Conservation (phyloP, 1,140 invertebrate species). For the Kradibia gibbosae region DNA sequence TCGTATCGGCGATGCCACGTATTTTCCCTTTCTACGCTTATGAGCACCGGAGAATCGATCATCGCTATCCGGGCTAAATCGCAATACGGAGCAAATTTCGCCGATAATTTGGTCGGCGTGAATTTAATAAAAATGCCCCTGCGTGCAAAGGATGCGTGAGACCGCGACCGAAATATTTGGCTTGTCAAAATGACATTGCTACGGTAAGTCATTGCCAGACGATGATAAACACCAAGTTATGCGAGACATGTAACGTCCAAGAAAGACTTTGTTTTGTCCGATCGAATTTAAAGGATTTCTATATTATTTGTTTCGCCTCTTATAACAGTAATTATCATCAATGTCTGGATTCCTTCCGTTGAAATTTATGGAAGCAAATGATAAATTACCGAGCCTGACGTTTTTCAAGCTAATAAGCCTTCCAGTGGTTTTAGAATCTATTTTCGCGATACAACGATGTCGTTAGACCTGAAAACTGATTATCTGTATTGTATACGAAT, state of each 20-base stretch:
- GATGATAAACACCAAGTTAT: slow-evolving; percentile 1
- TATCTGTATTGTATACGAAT: too few relatives aligned
- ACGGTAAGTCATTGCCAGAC: slow-evolving; percentile 5
- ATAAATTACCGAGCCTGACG: not conserved
- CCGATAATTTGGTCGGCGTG: slow-evolving; percentile 1
- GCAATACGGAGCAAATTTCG: slow-evolving; percentile 10
- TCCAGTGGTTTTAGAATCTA: too few relatives aligned
- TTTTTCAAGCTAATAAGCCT: not conserved
- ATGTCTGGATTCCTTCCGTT: not conserved
- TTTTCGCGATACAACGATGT: too few relatives aligned
- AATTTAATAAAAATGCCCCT: not conserved
- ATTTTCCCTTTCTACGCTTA: not conserved
- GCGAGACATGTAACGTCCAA: not conserved
- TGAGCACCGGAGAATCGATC: slow-evolving; percentile 11
- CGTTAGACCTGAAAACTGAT: too few relatives aligned
- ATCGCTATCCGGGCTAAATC: not conserved
- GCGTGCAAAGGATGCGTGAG: not conserved
- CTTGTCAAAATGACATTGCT: not conserved
- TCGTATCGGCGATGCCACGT: not conserved
- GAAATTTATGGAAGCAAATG: not conserved
- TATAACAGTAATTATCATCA: not conserved
- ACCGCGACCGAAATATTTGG: not conserved
- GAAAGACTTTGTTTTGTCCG: slow-evolving; percentile 2
- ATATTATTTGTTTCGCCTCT: not conserved
- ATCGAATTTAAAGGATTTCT: not conserved